phyloP scores from a whole-genome alignment of 2,888 invertebrate species.

The Epirrita christyi region DNA sequence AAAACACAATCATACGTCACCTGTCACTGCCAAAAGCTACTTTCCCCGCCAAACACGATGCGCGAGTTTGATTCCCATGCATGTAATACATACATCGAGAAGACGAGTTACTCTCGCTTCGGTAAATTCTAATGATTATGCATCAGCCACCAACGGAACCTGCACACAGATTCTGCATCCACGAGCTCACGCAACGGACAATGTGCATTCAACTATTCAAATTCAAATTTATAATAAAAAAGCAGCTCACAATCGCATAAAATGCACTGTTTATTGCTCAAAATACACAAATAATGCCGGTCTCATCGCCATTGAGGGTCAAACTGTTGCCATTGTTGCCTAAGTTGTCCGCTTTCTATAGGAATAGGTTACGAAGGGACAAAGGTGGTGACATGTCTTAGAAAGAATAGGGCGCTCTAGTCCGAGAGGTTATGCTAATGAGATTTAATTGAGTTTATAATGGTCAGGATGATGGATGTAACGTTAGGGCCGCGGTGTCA shows the following conservation, averaged over 20 bases:
- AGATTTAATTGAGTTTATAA: constrained; percentile 85
- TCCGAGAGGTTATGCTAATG: constrained; percentile 75
- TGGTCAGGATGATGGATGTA: constrained; percentile 73
- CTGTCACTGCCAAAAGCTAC: constrained; percentile 61
- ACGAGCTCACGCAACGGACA: constrained; percentile 84
- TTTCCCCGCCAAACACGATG: constrained; percentile 70
- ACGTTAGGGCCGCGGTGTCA: constrained; percentile 45
- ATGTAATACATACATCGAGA: constrained; percentile 29
- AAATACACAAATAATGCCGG: constrained; percentile 82
- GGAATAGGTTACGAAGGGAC: constrained; percentile 76
- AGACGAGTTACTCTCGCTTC: constrained; percentile 63
- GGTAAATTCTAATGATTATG: constrained; percentile 80
- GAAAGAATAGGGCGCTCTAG: constrained; percentile 66
- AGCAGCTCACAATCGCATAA: constrained; percentile 78
- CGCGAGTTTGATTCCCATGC: constrained; percentile 70
- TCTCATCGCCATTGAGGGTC: constrained; percentile 77
- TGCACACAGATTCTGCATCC: constrained; percentile 67
- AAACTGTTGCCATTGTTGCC: constrained; percentile 75
- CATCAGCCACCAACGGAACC: constrained; percentile 78
- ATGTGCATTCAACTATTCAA: constrained; percentile 78
- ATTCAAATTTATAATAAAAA: constrained; percentile 70
- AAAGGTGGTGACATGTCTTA: constrained; percentile 82
- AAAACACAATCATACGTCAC: constrained; percentile 50
- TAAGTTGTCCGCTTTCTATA: constrained; percentile 75
- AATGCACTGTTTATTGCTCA: constrained; percentile 84